A percentile compares a stretch with the other conserved stretches of the same genome.
Conservation (phyloP, 92 coral and sea anemone species). For the Virgularia gustaviana region DNA sequence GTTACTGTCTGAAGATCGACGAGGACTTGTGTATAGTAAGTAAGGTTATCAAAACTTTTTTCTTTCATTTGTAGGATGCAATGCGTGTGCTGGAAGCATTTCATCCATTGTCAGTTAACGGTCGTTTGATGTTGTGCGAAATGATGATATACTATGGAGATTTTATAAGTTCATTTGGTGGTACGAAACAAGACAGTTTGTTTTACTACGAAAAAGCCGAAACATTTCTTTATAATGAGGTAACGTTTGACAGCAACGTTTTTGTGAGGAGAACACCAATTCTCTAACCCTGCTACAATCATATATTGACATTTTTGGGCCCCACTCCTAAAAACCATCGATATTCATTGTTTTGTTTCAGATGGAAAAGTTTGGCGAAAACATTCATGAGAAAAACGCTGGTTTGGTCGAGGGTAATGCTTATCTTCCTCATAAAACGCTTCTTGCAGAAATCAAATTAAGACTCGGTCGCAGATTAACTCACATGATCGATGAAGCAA, state of each 20-base stretch:
- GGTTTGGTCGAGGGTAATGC: slow-evolving; percentile 61
- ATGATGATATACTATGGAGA: slow-evolving; percentile 74
- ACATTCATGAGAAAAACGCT: slow-evolving; percentile 55
- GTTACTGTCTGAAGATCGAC: background rate
- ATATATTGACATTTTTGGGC: background rate
- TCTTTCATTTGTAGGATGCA: slow-evolving; percentile 40
- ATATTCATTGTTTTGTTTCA: slow-evolving; percentile 5
- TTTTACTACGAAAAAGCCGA: slow-evolving; percentile 65
- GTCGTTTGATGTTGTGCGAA: slow-evolving; percentile 54
- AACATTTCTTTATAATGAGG: slow-evolving; percentile 69
- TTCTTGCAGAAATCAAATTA: slow-evolving; percentile 68
- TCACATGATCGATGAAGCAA: slow-evolving; percentile 33
- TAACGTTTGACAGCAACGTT: too few relatives aligned
- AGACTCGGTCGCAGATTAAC: slow-evolving; percentile 62
- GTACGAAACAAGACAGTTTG: slow-evolving; percentile 42
- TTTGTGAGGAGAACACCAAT: too few relatives aligned
- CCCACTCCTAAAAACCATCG: background rate
- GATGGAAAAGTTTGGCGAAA: slow-evolving; percentile 74
- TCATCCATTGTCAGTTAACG: slow-evolving; percentile 71
- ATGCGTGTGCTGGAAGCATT: slow-evolving; percentile 60
- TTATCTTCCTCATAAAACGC: slow-evolving; percentile 61
- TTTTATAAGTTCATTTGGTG: slow-evolving; percentile 44
- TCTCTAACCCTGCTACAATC: too few relatives aligned
- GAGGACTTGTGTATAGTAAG: background rate
- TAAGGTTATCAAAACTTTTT: background rate